A percentile compares a stretch with the other conserved stretches of the same genome.
Conservation (phyloP, 1,140 invertebrate species). For the Ectropis grisescens region DNA sequence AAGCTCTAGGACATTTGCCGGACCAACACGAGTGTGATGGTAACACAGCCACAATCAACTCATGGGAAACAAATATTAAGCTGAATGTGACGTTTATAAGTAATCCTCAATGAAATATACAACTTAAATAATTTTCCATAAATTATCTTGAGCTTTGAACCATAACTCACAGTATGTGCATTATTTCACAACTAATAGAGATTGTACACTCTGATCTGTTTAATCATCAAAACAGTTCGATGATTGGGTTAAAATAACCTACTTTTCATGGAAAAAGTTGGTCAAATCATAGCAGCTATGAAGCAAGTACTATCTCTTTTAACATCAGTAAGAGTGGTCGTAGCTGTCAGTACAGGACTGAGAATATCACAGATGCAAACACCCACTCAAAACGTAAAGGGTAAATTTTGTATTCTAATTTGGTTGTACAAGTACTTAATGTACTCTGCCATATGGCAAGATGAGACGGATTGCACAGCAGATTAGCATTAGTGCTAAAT, state of each 20-base stretch:
- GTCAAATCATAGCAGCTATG: too few relatives aligned
- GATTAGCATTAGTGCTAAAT: too few relatives aligned
- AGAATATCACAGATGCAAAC: conserved; percentile 61
- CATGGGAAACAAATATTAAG: conserved; percentile 53
- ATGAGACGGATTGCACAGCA: too few relatives aligned
- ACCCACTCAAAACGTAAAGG: conserved; percentile 26
- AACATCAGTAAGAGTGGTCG: conserved; percentile 2
- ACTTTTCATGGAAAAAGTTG: too few relatives aligned
- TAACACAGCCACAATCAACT: conserved; percentile 20
- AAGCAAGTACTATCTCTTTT: not conserved
- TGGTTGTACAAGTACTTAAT: not conserved
- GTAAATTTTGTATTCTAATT: conserved; percentile 6
- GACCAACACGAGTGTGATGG: too few relatives aligned
- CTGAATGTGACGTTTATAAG: conserved; percentile 12
- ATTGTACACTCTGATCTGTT: too few relatives aligned
- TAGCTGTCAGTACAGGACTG: conserved; percentile 39
- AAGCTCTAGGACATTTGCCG: too few relatives aligned
- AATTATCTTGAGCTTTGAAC: conserved; percentile 12
- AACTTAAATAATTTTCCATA: conserved; percentile 4
- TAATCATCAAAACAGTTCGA: too few relatives aligned
- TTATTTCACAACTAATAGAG: too few relatives aligned
- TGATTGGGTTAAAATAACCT: too few relatives aligned
- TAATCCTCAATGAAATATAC: conserved; percentile 14
- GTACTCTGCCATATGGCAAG: conserved; percentile 3
- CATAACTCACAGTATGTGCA: conserved; percentile 3